Conservation (phyloP, 2,888 invertebrate species). For the Sesia bembeciformis region DNA sequence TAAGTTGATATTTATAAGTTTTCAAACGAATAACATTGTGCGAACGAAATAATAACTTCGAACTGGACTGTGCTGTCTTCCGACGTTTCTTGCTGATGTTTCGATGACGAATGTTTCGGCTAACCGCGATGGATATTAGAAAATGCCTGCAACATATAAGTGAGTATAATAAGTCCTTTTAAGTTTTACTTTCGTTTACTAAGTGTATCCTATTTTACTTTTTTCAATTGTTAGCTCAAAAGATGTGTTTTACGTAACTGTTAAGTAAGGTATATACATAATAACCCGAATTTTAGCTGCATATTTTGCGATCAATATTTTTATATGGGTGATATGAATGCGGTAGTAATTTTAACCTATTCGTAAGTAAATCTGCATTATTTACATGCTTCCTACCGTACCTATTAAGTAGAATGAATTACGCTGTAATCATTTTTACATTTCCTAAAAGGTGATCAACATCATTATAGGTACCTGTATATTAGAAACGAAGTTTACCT, state of each 20-base stretch:
- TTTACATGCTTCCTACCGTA: background rate
- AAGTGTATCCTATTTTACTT: too few relatives aligned
- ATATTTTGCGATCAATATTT: too few relatives aligned
- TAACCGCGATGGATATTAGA: constrained; percentile 26
- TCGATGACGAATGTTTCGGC: constrained; percentile 31
- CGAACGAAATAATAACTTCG: constrained; percentile 46
- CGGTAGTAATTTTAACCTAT: too few relatives aligned
- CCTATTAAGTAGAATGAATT: background rate
- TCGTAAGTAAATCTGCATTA: background rate
- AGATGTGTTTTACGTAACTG: too few relatives aligned
- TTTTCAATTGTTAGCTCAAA: too few relatives aligned
- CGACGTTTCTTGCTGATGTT: constrained; percentile 27
- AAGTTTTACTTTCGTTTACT: background rate
- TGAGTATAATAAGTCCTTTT: background rate
- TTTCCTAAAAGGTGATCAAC: too few relatives aligned
- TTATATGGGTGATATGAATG: too few relatives aligned
- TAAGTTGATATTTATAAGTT: constrained; percentile 45
- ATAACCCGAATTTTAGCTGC: too few relatives aligned
- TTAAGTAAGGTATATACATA: too few relatives aligned
- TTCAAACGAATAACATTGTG: constrained; percentile 43
- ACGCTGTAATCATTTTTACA: background rate
- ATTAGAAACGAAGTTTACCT: too few relatives aligned
- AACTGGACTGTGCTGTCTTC: constrained; percentile 37
- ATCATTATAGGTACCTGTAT: too few relatives aligned
- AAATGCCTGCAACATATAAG: constrained; percentile 6